Conservation (phyloP, 2,797 vertebrate species). For the Lagodon rhomboides region DNA sequence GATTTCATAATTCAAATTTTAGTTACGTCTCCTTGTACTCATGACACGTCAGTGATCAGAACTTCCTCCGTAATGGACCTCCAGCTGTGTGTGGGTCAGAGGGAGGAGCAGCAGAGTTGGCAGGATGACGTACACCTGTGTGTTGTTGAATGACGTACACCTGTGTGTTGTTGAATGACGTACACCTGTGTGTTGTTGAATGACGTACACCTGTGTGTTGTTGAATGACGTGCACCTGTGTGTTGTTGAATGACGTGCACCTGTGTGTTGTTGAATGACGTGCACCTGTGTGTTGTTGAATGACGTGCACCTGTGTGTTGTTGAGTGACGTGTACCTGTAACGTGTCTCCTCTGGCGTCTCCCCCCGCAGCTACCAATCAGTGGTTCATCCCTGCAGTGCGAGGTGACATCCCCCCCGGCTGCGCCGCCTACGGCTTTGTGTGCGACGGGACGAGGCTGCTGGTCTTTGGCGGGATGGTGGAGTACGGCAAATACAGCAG, state of each 20-base stretch:
- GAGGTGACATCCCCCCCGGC: slow-evolving; percentile 91
- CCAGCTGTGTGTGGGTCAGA: neutral
- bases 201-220: too few species aligned
- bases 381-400: slow-evolving; percentile 93
- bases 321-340: neutral
- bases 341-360: neutral
- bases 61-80: neutral
- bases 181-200: too few species aligned
- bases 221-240: too few species aligned
- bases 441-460: slow-evolving; percentile 90
- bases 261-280: too few species aligned
- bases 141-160: neutral
- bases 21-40: too few species aligned
- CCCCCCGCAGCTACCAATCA: slow-evolving; percentile 89
- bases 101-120: neutral
- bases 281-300: too few species aligned
- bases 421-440: slow-evolving; percentile 94
- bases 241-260: too few species aligned
- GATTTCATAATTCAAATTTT: too few species aligned
- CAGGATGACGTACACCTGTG: too few species aligned
- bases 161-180: neutral
- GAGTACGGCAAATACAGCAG: slow-evolving; percentile 95
- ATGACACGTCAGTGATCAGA: too few species aligned
- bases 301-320: too few species aligned
- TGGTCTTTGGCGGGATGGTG: slow-evolving; percentile 94